Conservation (phyloP, 2,888 invertebrate species). For the Malthinus flaveolus region DNA sequence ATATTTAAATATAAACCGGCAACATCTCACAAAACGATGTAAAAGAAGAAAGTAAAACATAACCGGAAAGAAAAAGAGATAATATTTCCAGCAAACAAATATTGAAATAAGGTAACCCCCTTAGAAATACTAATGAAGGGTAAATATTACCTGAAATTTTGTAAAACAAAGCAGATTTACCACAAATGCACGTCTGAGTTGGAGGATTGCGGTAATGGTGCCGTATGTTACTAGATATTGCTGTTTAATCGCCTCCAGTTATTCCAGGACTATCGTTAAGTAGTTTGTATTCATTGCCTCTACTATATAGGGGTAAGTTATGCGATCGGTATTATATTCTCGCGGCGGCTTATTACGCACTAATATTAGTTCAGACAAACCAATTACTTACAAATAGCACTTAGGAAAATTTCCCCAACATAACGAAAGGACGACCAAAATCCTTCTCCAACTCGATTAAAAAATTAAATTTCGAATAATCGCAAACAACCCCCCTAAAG, state of each 20-base stretch:
- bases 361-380: slow-evolving; percentile 21
- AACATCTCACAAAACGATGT: slow-evolving; percentile 37
- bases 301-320: slow-evolving; percentile 24
- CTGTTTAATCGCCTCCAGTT: slow-evolving; percentile 31
- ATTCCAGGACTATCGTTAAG: slow-evolving; percentile 31
- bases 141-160: slow-evolving; percentile 34
- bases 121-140: slow-evolving; percentile 34
- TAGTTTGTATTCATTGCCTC: slow-evolving; percentile 33
- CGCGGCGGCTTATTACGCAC: slow-evolving; percentile 21
- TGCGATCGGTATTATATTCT: slow-evolving; percentile 28
- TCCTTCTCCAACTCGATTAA: no score
- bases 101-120: slow-evolving; percentile 37
- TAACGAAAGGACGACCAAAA: no score
- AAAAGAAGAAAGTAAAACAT: slow-evolving; percentile 32
- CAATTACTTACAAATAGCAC: slow-evolving; percentile 23
- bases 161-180: slow-evolving; percentile 26
- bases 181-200: slow-evolving; percentile 23
- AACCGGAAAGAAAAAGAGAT: slow-evolving; percentile 30
- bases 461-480: no score
- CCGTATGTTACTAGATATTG: slow-evolving; percentile 31
- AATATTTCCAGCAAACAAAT: slow-evolving; percentile 38
- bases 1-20: slow-evolving; percentile 41
- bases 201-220: slow-evolving; percentile 28
- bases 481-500: no score
- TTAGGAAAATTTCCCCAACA: not conserved